Percentiles rank a stretch among this genome's conserved stretches.
Evolutionary conservation across 2,888 invertebrate species (phyloP).

Genomic region (Diarsia dahlii): DNA sequence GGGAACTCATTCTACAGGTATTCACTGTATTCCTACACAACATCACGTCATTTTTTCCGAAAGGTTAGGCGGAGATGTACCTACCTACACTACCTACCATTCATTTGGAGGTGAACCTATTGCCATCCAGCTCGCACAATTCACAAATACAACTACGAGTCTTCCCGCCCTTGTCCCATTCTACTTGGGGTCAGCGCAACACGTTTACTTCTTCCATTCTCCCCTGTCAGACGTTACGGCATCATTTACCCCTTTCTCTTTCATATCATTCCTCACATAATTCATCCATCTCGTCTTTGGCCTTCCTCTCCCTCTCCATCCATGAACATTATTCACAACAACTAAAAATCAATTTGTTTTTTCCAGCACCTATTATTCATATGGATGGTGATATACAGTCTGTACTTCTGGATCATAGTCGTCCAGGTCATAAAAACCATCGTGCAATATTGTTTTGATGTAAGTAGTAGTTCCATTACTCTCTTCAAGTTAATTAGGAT

Average conservation of each 20-base stretch:
- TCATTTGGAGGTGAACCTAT: neutral
- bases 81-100: neutral
- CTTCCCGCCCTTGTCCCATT: too few relatives aligned
- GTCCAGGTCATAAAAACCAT: constrained; percentile 78
- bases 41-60: neutral
- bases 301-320: too few relatives aligned
- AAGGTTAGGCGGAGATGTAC: neutral
- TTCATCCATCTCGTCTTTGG: too few relatives aligned
- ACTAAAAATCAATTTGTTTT: neutral
- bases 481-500: neutral
- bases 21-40: neutral
- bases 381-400: constrained; percentile 88
- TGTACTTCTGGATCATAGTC: constrained; percentile 84
- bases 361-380: constrained; percentile 84
- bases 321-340: too few relatives aligned
- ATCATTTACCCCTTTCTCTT: too few relatives aligned
- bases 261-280: too few relatives aligned
- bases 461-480: constrained; percentile 65
- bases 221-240: too few relatives aligned
- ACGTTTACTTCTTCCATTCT: too few relatives aligned
- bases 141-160: too few relatives aligned
- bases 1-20: constrained; percentile 86
- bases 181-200: too few relatives aligned
- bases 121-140: neutral
- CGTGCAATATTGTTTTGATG: constrained; percentile 81